These are phyloP conservation scores for Diplazon laetatorius DNA, from an alignment of 2,888 invertebrate species.

Conservation along the genomic window DNA sequence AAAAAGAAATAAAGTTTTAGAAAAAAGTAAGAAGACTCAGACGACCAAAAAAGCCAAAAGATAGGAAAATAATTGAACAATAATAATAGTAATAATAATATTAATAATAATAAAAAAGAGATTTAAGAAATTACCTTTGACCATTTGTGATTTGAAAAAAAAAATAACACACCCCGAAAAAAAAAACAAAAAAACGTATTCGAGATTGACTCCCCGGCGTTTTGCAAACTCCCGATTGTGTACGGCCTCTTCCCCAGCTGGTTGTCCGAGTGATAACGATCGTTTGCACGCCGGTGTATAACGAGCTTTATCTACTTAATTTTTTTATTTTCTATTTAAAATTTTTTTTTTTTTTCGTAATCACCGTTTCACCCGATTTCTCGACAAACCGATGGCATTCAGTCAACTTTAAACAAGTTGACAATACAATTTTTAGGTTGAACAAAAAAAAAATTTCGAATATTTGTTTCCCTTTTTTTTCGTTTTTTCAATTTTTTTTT, in stretches of 20 bases:
- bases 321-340: too few relatives aligned
- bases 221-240: slow-evolving; percentile 37
- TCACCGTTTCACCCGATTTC: slow-evolving; percentile 10
- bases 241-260: neutral
- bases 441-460: neutral
- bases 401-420: too few relatives aligned
- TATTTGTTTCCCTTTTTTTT: neutral
- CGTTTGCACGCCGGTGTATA: neutral
- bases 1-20: neutral
- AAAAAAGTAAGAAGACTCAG: too few relatives aligned
- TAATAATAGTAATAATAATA: slow-evolving; percentile 1
- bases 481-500: neutral
- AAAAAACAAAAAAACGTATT: slow-evolving; percentile 16
- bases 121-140: slow-evolving; percentile 68
- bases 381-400: too few relatives aligned
- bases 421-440: too few relatives aligned
- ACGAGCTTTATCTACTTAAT: neutral
- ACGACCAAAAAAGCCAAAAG: too few relatives aligned
- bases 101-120: neutral
- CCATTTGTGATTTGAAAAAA: slow-evolving; percentile 70
- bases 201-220: slow-evolving; percentile 19
- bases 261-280: slow-evolving; percentile 6
- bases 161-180: too few relatives aligned
- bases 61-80: too few relatives aligned
- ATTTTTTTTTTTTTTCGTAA: too few relatives aligned